Evolutionary conservation across 2,888 invertebrate genomes (phyloP).

Genomic region (Oligia latruncula): DNA sequence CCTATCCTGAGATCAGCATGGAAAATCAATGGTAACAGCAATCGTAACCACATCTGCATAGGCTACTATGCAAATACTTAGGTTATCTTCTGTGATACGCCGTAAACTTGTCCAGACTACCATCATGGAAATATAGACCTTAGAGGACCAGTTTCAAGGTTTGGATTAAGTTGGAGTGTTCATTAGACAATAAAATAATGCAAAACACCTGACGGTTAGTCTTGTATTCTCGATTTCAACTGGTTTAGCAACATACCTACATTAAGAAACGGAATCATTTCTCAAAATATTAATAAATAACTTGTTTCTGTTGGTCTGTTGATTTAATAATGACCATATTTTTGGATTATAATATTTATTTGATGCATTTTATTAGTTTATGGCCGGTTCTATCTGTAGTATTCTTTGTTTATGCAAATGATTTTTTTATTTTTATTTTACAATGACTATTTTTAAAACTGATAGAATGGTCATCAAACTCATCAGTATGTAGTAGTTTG

Average conservation of each 20-base stretch:
- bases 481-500: background rate
- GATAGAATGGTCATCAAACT: too few relatives aligned
- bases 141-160: rapidly evolving
- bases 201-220: slow-evolving; percentile 61
- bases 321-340: slow-evolving; percentile 8
- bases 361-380: background rate
- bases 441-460: background rate
- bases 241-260: slow-evolving; percentile 53
- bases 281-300: slow-evolving; percentile 44
- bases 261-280: slow-evolving; percentile 49
- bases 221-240: slow-evolving; percentile 62
- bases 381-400: background rate
- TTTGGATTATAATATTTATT: slow-evolving; percentile 10
- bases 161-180: background rate
- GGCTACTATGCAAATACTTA: slow-evolving; percentile 66
- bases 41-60: slow-evolving; percentile 59
- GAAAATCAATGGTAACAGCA: slow-evolving; percentile 51
- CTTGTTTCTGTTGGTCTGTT: slow-evolving; percentile 7
- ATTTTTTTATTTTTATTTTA: background rate
- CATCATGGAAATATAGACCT: background rate
- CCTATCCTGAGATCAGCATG: slow-evolving; percentile 43
- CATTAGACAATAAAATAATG: slow-evolving; percentile 66
- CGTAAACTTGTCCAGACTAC: slow-evolving; percentile 34
- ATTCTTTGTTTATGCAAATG: background rate
- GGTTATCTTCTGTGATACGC: slow-evolving; percentile 55